These are phyloP conservation scores for Platyscapa corneri DNA, from an alignment of 1,140 invertebrate genomes.

Conservation along the genomic window DNA sequence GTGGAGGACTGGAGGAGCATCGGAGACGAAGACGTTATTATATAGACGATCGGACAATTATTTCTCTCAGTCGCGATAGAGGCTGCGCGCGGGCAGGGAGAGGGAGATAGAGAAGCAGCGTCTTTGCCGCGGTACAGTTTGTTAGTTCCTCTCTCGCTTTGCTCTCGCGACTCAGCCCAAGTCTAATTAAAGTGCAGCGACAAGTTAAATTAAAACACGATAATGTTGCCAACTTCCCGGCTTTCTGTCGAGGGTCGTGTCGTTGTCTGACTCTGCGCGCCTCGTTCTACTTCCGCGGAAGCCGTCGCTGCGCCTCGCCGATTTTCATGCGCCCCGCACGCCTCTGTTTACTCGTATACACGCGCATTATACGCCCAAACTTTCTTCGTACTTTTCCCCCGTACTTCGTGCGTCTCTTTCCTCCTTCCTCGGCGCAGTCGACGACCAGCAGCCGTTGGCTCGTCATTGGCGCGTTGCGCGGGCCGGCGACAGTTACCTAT, in stretches of 20 bases:
- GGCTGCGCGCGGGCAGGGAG: neutral
- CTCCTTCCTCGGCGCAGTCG: no score
- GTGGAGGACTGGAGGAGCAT: neutral
- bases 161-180: slow-evolving; percentile 59
- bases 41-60: slow-evolving; percentile 40
- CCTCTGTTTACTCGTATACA: slow-evolving; percentile 16
- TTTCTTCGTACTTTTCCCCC: neutral
- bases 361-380: neutral
- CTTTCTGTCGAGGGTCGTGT: slow-evolving; percentile 14
- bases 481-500: neutral
- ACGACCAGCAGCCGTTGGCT: neutral
- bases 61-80: slow-evolving; percentile 24
- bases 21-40: neutral
- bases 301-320: neutral
- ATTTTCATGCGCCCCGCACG: neutral
- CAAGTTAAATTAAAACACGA: slow-evolving; percentile 70
- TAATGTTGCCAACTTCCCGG: slow-evolving; percentile 61
- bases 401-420: neutral
- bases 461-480: neutral
- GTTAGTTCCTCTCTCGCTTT: neutral
- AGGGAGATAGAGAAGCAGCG: neutral
- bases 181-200: slow-evolving; percentile 69
- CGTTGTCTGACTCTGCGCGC: slow-evolving; percentile 24
- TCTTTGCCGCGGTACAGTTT: neutral
- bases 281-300: slow-evolving; percentile 38